Conservation (phyloP, 2,797 vertebrate genomes). For the Tokudaia tokunoshimensis region DNA sequence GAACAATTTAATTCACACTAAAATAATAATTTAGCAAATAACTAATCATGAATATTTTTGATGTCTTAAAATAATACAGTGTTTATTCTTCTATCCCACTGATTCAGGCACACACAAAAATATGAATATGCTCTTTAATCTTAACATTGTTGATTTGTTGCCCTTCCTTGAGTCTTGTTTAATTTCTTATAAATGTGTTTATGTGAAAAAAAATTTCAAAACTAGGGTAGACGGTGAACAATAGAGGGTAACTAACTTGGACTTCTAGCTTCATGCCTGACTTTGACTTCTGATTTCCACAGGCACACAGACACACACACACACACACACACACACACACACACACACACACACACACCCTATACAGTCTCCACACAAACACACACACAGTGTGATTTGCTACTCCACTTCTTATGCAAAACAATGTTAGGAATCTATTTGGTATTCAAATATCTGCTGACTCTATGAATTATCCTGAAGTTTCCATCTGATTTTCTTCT, state of each 20-base stretch:
- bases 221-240: neutral
- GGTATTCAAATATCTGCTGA: conserved; percentile 39
- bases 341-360: neutral
- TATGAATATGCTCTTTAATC: neutral
- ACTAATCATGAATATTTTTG: neutral
- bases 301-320: neutral
- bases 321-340: too few relatives aligned
- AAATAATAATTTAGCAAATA: neutral
- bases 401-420: neutral
- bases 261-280: neutral
- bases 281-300: neutral
- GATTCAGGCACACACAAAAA: neutral
- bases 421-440: conserved; percentile 5
- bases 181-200: neutral
- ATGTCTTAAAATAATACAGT: neutral
- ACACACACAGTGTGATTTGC: neutral
- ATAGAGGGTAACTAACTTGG: neutral
- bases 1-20: neutral
- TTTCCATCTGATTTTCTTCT: conserved; percentile 35
- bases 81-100: neutral
- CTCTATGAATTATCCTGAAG: neutral
- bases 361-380: neutral
- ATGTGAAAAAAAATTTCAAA: neutral
- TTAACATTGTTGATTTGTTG: neutral
- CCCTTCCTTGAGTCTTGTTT: neutral